phyloP scores from a whole-genome alignment of 2,888 invertebrate genomes.

The Melipona bicolor region DNA sequence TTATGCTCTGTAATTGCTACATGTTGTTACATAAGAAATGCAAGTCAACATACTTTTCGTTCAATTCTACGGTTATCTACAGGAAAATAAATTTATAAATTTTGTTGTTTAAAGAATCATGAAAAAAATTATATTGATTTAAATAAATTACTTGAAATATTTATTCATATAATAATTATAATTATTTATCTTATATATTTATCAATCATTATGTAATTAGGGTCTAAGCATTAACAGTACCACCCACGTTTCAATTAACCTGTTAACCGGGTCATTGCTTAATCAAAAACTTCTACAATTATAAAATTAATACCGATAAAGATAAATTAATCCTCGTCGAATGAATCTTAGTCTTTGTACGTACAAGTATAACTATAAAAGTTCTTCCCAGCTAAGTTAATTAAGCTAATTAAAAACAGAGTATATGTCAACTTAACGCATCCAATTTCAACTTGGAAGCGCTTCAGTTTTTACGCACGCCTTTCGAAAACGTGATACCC shows the following conservation, averaged over 20 bases:
- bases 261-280: no score
- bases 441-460: not conserved
- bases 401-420: not conserved
- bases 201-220: no score
- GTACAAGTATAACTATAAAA: not conserved
- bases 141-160: not conserved
- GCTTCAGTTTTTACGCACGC: not conserved
- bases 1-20: constrained; percentile 37
- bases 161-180: no score
- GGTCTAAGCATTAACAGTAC: no score
- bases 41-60: not conserved
- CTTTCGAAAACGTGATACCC: constrained; percentile 26
- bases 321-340: not conserved
- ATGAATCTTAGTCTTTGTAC: not conserved
- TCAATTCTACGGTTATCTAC: not conserved
- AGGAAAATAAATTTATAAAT: not conserved
- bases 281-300: no score
- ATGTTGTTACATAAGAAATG: constrained; percentile 21
- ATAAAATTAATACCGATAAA: no score
- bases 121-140: not conserved
- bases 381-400: not conserved
- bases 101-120: not conserved
- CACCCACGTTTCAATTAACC: no score
- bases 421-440: not conserved
- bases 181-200: no score